Base-by-base conservation (phyloP, 2,797 vertebrate genomes). In the Rhadinocentrus ornatus region DNA sequence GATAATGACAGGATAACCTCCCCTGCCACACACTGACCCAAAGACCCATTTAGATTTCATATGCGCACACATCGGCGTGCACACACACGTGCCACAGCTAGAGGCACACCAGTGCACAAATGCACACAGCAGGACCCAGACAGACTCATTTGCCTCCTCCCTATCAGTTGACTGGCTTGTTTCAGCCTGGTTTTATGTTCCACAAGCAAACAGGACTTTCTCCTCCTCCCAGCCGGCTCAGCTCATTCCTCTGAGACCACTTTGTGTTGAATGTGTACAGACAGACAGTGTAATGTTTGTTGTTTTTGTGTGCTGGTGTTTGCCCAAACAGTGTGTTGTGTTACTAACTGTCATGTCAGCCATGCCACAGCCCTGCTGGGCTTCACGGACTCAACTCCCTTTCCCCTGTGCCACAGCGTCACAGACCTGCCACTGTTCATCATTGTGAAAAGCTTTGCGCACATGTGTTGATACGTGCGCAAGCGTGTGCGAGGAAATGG, bases 361-460 rank as follows among this genome's bases (percentile, higher is more conserved):
- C 52, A n/a, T 70, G 78, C 73, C 73, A 77, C 65, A 70, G 57
- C 68, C 60, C 73, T 60, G 79, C 71, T 75, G 76, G 70, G 73
- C 65, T 66, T 60, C n/a, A 12, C 34, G 66, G 54, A 55, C 73
- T 73, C 39, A 2, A 62, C 70, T 71, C 22, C 66, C 62, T 34
- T 44, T 46, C 55, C 58, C 61, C 56, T 10, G 27, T n/a, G n/a
- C 62, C 66, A 41, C 8, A 0, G 66, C 73, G 71, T 71, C 59
- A 68, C 54, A 83, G 71, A 71, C 29, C 66, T 85, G 81, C 61
- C 85, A 80, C 60, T 68, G 31, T 72, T 74, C 75, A 82, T 87
- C 82, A 87, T 26, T 7, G 11, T 77, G 65, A 75, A 66, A 71
- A 68, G 71, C 4, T 66, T 1, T 60, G 72, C 41, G 31, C 18